Conservation (phyloP, 2,797 vertebrate species). For the Artibeus lituratus region DNA sequence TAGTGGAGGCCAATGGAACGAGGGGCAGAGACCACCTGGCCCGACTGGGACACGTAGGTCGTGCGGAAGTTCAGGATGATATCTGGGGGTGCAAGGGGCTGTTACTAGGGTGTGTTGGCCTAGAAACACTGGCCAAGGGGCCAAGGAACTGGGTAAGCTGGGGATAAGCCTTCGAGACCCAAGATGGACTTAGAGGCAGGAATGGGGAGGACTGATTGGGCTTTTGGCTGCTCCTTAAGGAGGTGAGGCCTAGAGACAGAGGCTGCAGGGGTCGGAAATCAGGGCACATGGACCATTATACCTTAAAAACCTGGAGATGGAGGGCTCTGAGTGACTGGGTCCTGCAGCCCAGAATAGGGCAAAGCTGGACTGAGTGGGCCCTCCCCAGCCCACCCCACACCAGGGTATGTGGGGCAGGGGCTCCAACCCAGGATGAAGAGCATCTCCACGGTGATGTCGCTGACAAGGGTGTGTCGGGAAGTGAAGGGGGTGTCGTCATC, state of each 20-base stretch:
- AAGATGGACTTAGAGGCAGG: not conserved
- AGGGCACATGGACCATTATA: not conserved
- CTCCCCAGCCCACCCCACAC: not conserved
- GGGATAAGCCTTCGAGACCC: not conserved
- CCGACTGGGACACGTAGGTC: slow-evolving; percentile 95
- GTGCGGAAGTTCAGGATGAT: slow-evolving; percentile 97
- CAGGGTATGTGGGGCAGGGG: not conserved
- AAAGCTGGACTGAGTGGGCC: not conserved
- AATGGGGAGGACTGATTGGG: not conserved
- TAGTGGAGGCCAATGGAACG: slow-evolving; percentile 96
- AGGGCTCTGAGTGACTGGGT: not conserved
- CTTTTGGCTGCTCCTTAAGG: not conserved
- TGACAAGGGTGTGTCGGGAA: slow-evolving; percentile 90
- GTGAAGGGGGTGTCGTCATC: slow-evolving; percentile 85
- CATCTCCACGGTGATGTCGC: slow-evolving; percentile 95
- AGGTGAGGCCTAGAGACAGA: not conserved
- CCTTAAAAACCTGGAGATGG: not conserved
- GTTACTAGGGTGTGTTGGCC: not conserved
- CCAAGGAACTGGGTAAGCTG: not conserved
- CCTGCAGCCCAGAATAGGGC: not conserved
- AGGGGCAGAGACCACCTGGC: slow-evolving; percentile 94
- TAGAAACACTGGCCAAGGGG: not conserved
- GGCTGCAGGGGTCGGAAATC: not conserved
- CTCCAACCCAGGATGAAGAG: slow-evolving; percentile 95
- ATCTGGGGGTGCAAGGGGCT: slow-evolving; percentile 82